Percentiles rank a stretch among this genome's conserved stretches.
phyloP scores from a whole-genome alignment of 2,797 vertebrate genomes.

The Picus viridis region DNA sequence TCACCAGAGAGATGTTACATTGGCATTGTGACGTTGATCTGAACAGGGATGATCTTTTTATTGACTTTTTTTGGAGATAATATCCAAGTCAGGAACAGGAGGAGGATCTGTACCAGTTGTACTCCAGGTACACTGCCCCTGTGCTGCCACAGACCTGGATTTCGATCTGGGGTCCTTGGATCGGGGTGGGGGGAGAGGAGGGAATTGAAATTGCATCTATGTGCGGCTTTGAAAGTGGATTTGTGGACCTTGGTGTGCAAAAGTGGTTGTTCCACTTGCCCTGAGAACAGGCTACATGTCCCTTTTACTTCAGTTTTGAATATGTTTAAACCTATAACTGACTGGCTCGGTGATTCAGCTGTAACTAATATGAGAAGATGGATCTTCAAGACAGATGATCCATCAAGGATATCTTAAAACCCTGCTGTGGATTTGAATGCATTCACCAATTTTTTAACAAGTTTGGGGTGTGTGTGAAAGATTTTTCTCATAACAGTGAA shows the following conservation, averaged over 20 bases:
- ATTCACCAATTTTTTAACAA: too few relatives aligned
- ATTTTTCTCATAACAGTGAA: too few relatives aligned
- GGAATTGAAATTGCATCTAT: background rate
- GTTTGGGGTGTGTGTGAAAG: too few relatives aligned
- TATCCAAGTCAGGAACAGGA: background rate
- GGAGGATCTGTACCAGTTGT: background rate
- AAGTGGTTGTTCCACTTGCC: background rate
- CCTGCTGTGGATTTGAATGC: too few relatives aligned
- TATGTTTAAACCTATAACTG: too few relatives aligned
- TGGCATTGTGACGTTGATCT: background rate
- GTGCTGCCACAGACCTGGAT: background rate
- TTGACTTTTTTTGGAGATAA: background rate
- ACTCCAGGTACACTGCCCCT: accelerated
- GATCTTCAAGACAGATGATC: too few relatives aligned
- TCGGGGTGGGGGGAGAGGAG: too few relatives aligned
- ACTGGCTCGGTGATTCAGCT: too few relatives aligned
- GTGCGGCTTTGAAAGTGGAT: background rate
- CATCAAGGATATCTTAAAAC: too few relatives aligned
- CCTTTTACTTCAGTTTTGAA: background rate
- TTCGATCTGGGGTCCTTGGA: background rate
- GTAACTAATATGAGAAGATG: too few relatives aligned
- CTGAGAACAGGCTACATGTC: background rate
- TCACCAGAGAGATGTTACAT: background rate
- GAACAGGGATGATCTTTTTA: accelerated
- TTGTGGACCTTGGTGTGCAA: background rate